phyloP scores from a whole-genome alignment of 2,888 invertebrate genomes.

The Zonitis immaculata region DNA sequence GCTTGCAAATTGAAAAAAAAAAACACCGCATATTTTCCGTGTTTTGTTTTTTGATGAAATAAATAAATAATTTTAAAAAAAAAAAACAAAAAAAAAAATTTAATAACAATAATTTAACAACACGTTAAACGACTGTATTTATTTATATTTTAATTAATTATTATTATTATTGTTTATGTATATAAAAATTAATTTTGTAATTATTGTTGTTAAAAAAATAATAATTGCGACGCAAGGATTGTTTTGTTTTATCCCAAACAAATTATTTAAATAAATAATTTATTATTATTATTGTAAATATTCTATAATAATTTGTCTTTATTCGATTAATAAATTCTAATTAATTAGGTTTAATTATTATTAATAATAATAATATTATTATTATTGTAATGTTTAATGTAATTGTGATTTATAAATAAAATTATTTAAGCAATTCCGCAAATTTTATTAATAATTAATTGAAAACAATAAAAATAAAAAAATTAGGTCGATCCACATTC shows the following conservation, averaged over 20 bases:
- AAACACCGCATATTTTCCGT: too few species aligned
- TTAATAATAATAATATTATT: too few species aligned
- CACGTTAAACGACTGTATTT: constrained; percentile 2
- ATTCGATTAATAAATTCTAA: constrained; percentile 2
- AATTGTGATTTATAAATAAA: neutral
- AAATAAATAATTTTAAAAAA: neutral
- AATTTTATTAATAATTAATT: neutral
- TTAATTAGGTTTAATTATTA: constrained; percentile 12
- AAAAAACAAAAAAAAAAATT: neutral
- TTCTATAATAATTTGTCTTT: constrained; percentile 2
- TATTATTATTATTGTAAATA: constrained; percentile 10
- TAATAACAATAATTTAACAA: neutral
- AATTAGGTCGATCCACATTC: neutral
- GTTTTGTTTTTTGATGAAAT: too few species aligned
- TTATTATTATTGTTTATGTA: constrained; percentile 2
- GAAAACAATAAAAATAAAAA: too few species aligned
- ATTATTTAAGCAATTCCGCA: neutral
- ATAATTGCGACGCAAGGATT: constrained; percentile 16
- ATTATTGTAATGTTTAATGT: constrained; percentile 12
- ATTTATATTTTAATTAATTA: constrained; percentile 3
- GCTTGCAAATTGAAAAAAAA: too few species aligned
- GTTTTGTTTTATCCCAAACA: constrained; percentile 16
- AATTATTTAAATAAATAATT: constrained; percentile 6
- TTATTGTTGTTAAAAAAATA: constrained; percentile 7
- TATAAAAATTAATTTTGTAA: constrained; percentile 4